A percentile compares a stretch with the other conserved stretches of the same genome.
phyloP scores from a whole-genome alignment of 1,140 invertebrate species.

The Leptinotarsa undecemlineata region DNA sequence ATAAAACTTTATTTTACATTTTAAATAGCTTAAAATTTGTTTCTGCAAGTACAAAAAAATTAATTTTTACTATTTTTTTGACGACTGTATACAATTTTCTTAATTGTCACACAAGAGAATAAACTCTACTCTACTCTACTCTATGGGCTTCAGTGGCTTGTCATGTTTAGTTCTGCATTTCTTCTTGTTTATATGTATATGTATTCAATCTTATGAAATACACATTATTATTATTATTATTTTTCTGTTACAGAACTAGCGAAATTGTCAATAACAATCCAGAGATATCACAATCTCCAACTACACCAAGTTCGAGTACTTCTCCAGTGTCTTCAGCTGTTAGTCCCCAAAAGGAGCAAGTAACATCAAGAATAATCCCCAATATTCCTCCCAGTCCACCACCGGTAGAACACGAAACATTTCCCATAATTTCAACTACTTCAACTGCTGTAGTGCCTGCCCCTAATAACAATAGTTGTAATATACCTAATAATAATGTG shows the following conservation, averaged over 20 bases:
- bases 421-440: conserved; percentile 51
- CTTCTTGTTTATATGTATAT: no score
- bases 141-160: no score
- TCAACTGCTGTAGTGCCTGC: conserved; percentile 45
- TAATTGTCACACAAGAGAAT: no score
- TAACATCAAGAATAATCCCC: conserved; percentile 42
- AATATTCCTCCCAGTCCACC: conserved; percentile 37
- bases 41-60: no score
- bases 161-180: no score
- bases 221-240: no score
- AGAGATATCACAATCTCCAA: conserved; percentile 35
- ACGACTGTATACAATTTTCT: no score
- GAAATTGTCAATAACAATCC: conserved; percentile 27
- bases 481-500: conserved; percentile 31
- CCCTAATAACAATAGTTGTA: conserved; percentile 49
- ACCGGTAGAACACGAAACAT: conserved; percentile 28
- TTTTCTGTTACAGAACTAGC: background rate
- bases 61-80: no score
- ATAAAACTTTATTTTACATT: no score
- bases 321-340: conserved; percentile 41
- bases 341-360: conserved; percentile 45
- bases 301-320: conserved; percentile 48
- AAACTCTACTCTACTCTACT: no score
- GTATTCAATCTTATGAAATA: no score
- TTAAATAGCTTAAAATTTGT: no score